Base-by-base conservation (phyloP, 2,113 vertebrate species). In the Upupa epops region DNA sequence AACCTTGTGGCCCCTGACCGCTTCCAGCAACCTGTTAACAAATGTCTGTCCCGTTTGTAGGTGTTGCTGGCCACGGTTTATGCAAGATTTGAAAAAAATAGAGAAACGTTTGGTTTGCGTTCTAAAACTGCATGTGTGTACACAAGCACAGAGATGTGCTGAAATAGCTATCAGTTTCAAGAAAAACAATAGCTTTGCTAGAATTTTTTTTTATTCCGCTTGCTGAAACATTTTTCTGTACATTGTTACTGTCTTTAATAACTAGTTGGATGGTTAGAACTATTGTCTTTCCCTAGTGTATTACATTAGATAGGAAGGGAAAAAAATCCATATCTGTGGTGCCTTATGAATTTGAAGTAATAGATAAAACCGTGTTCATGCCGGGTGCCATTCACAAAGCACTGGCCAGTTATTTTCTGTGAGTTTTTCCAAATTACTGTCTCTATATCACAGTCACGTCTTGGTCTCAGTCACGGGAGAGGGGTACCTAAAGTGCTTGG, bases 121-220 rank as follows among this genome's bases (percentile, higher is more conserved):
- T 71, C 59, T 78, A 79, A 73, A 69, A 31, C 19, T 2, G 1
- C 52, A 5, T 83, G 25, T 71, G 17, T 55, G 28, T 21, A 64
- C 59, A n/a, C n/a, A 88, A 79, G 79, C n/a, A 26, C 37, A 26
- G 13, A 71, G 31, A 31, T 51, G 11, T 56, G 8, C 81, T 83
- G 70, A 81, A 58, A 83, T 63, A 74, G 9, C 7, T 74, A 46
- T 56, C 13, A 19, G n/a, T 90, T 74, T 81, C 58, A 74, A 32
- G 21, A 90, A 86, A 90, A 90, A 81, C 83, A 42, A 74, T 63
- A 71, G 34, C n/a, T 71, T 78, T 86, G n/a, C 34, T 29, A 83
- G 40, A 42, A 42, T 12, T 42, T 42, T 42, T 42, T 42, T 11
- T 42, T 42, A 64, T 94, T 88, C 45, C 49, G 16, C 31, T 72